phyloP scores from a whole-genome alignment of 2,113 vertebrate genomes.

The Tinamus guttatus region DNA sequence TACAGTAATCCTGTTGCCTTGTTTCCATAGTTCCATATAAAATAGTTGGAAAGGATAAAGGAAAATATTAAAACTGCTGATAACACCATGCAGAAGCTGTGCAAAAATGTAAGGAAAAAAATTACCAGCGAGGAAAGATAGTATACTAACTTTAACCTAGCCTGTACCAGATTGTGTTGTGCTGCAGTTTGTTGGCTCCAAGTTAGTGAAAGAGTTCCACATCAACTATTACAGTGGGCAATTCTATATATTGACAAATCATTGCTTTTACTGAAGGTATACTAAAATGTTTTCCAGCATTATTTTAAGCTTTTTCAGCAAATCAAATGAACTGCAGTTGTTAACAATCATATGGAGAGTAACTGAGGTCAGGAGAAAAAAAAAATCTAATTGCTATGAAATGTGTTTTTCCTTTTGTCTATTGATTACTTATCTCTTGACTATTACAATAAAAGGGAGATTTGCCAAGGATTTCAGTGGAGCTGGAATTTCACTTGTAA shows the following conservation, averaged over 20 bases:
- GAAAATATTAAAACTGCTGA: background rate
- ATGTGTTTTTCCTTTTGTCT: background rate
- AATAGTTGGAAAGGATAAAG: background rate
- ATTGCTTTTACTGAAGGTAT: background rate
- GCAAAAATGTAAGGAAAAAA: background rate
- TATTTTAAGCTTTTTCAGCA: constrained; percentile 1
- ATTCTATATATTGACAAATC: background rate
- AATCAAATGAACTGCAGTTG: background rate
- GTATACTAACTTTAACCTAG: background rate
- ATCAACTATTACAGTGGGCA: background rate
- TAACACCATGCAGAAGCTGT: background rate
- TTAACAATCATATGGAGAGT: background rate
- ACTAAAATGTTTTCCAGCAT: background rate
- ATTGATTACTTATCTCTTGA: background rate
- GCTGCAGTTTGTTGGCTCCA: background rate
- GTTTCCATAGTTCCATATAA: background rate
- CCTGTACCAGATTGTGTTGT: background rate
- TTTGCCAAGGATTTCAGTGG: background rate
- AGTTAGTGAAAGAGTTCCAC: background rate
- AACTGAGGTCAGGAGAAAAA: background rate
- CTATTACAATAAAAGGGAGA: background rate
- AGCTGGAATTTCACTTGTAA: background rate
- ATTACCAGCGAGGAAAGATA: background rate
- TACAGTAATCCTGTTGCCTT: no score
- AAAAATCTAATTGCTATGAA: background rate